A percentile compares a stretch with the other conserved stretches of the same genome.
These are phyloP conservation scores for Ophion obscuratus DNA, from an alignment of 2,888 invertebrate genomes.

Conservation along the genomic window DNA sequence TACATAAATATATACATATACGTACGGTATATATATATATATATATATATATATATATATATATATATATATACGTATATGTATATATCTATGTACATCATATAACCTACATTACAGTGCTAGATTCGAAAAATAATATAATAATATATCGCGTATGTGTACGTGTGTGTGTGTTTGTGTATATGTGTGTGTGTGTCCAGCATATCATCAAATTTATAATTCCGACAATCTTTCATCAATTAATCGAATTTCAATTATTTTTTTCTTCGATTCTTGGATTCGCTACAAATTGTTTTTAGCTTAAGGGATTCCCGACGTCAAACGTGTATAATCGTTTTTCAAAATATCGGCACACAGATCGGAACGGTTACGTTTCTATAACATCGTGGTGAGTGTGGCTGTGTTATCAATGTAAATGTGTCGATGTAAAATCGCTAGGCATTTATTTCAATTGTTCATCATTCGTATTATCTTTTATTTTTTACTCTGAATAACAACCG, in stretches of 20 bases:
- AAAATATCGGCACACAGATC: constrained; percentile 6
- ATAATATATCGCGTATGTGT: constrained; percentile 80
- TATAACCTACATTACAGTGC: constrained; percentile 83
- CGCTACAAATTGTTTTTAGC: constrained; percentile 3
- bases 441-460: constrained; percentile 70
- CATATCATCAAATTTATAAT: constrained; percentile 67
- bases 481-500: constrained; percentile 68
- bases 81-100: constrained; percentile 64
- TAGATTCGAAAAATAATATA: constrained; percentile 84
- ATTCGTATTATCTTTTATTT: constrained; percentile 22
- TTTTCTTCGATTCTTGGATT: constrained; percentile 1
- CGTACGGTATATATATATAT: constrained; percentile 25
- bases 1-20: constrained; percentile 48
- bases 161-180: constrained; percentile 71
- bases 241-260: constrained; percentile 9
- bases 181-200: constrained; percentile 74
- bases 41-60: constrained; percentile 48
- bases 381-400: constrained; percentile 43
- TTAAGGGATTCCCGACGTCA: not conserved
- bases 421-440: constrained; percentile 82
- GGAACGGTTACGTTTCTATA: constrained; percentile 44
- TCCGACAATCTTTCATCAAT: constrained; percentile 45
- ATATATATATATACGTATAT: constrained; percentile 36
- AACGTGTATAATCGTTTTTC: not conserved
- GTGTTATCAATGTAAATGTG: constrained; percentile 64